phyloP scores from a whole-genome alignment of 2,797 vertebrate genomes.

The Margarornis squamiger region DNA sequence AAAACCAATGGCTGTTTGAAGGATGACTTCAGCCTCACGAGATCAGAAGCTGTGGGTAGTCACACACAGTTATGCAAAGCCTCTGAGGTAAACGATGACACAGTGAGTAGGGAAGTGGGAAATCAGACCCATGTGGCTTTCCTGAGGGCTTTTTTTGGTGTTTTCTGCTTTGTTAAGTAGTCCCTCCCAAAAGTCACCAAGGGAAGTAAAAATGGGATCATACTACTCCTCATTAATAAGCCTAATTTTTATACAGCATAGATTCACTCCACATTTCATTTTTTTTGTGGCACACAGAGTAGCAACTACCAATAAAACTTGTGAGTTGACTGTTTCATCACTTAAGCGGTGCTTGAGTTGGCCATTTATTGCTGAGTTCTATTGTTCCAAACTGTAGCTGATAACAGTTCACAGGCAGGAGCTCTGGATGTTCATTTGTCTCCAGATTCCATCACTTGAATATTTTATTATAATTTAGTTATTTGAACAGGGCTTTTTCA shows the following conservation, averaged over 20 bases:
- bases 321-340: background rate
- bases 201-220: constrained; percentile 14
- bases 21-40: constrained; percentile 51
- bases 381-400: constrained; percentile 6
- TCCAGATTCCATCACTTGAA: constrained; percentile 2
- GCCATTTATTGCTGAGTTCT: background rate
- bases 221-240: constrained; percentile 21
- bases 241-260: background rate
- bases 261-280: constrained; percentile 1
- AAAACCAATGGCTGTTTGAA: background rate
- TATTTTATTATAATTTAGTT: constrained; percentile 52
- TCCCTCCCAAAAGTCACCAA: background rate
- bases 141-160: background rate
- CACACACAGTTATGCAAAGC: constrained; percentile 19
- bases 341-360: constrained; percentile 5
- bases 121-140: constrained; percentile 40
- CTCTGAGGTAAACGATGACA: constrained; percentile 48
- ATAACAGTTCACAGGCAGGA: constrained; percentile 53
- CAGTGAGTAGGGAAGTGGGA: background rate
- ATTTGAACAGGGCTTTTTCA: constrained; percentile 16
- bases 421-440: constrained; percentile 45
- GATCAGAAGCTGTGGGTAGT: constrained; percentile 49
- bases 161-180: background rate
- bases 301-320: constrained; percentile 41
- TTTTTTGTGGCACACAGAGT: background rate